Percentiles rank a stretch among this genome's conserved stretches.
Conservation (phyloP, 2,888 invertebrate genomes). For the Eledona agricola region DNA sequence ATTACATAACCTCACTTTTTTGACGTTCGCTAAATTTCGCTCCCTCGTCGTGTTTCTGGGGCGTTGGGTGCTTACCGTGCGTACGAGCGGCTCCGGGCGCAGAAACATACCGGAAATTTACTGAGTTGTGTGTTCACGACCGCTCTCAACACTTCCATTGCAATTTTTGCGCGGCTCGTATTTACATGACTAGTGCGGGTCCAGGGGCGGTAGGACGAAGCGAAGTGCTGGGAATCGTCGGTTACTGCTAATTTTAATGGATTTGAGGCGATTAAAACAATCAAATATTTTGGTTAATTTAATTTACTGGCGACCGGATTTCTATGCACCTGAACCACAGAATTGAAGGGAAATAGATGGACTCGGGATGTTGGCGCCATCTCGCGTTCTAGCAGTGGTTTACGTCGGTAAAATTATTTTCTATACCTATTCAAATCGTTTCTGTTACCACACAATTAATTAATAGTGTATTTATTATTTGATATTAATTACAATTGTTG, state of each 20-base stretch:
- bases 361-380: too few relatives aligned
- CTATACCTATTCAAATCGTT: too few relatives aligned
- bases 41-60: neutral
- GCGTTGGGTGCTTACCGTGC: slow-evolving; percentile 44
- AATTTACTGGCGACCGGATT: slow-evolving; percentile 2
- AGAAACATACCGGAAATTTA: slow-evolving; percentile 11
- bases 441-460: too few relatives aligned
- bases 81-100: slow-evolving; percentile 46
- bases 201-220: neutral
- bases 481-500: too few relatives aligned
- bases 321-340: slow-evolving; percentile 1
- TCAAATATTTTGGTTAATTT: slow-evolving; percentile 11
- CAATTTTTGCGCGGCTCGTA: slow-evolving; percentile 46
- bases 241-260: slow-evolving; percentile 8
- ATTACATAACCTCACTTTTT: slow-evolving; percentile 40
- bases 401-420: too few relatives aligned
- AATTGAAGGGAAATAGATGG: too few relatives aligned
- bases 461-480: too few relatives aligned
- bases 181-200: slow-evolving; percentile 5
- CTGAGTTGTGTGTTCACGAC: slow-evolving; percentile 10
- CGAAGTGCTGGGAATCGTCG: neutral
- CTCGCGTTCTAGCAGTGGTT: too few relatives aligned
- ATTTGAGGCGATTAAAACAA: neutral
- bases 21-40: slow-evolving; percentile 2
- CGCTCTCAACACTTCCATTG: slow-evolving; percentile 53